A percentile compares a stretch with the other conserved stretches of the same genome.
phyloP scores from a whole-genome alignment of 2,797 vertebrate genomes.

The Allobates femoralis region DNA sequence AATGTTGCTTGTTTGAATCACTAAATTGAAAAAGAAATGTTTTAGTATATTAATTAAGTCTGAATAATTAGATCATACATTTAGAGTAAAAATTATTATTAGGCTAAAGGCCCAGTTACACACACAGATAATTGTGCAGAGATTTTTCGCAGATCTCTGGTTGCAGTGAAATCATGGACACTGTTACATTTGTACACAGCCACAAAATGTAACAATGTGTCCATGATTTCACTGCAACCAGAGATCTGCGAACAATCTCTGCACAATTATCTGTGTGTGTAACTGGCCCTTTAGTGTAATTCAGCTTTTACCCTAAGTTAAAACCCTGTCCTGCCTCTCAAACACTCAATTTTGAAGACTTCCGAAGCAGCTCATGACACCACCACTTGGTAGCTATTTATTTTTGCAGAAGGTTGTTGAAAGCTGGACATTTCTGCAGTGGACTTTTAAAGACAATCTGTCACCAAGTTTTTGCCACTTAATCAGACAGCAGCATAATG shows the following conservation, averaged over 20 bases:
- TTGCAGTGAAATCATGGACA: too few relatives aligned
- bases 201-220: too few relatives aligned
- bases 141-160: too few relatives aligned
- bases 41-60: background rate
- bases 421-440: background rate
- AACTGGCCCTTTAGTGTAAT: too few relatives aligned
- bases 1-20: conserved; percentile 4
- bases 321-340: background rate
- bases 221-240: too few relatives aligned
- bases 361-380: background rate
- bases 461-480: too few relatives aligned
- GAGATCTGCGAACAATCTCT: too few relatives aligned
- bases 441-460: background rate
- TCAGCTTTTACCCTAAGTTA: conserved; percentile 10
- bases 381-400: background rate
- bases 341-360: background rate
- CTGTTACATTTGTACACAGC: too few relatives aligned
- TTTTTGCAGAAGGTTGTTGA: background rate
- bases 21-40: background rate
- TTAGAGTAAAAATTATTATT: background rate
- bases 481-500: too few relatives aligned
- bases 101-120: too few relatives aligned
- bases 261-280: too few relatives aligned
- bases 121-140: too few relatives aligned
- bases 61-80: background rate